Evolutionary conservation across 2,113 vertebrate species (phyloP), one percentile per base, ranked within the genome.

Genomic region (Sapayoa aenigma): DNA sequence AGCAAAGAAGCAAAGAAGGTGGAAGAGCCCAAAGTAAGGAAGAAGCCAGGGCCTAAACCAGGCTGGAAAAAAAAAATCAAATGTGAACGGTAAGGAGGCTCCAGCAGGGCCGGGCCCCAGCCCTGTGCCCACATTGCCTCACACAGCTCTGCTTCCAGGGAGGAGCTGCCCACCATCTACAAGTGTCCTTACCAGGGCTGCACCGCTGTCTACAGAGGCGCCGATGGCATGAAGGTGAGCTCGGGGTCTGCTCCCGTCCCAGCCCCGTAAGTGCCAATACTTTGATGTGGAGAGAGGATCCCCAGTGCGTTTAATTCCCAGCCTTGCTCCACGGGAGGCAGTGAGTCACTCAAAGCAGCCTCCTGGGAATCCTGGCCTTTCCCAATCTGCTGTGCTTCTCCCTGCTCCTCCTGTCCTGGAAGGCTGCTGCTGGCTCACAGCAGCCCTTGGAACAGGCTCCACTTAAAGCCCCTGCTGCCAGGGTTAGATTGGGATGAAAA

Each of bases 101-200:
- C 22, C 0, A 0, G n/a, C 35, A 25, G 72, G 65, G 31, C 79
- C 16, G 65, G 27, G 79, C 35, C 0, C 2, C 42, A 63, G 63
- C 56, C 79, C 56, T 35, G 27, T 1, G 0, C 35, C 53, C 41
- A 53, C 53, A n/a, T 1, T 66, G 8, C 35, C 35, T 77, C 56
- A 84, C 72, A 77, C 88, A 20, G 10, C 42, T 90, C 46, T 97
- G 77, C 56, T 33, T 95, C 93, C 94, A 99, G 99, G 95, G 99
- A 99, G 98, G 99, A 99, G 97, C 98, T 99, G 66, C 99, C 99
- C 35, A 99, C 99, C 96, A 99, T 99, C 97, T 99, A 99, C 96
- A 99, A 99, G 98, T 99, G 99, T 98, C 99, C 98, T 28, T 98
- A 99, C 95, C 99, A 99, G 97, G 99, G 99, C 85, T 99, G 99